Conservation (phyloP, 1,140 invertebrate genomes). For the Pygmarrhopalites habei region DNA sequence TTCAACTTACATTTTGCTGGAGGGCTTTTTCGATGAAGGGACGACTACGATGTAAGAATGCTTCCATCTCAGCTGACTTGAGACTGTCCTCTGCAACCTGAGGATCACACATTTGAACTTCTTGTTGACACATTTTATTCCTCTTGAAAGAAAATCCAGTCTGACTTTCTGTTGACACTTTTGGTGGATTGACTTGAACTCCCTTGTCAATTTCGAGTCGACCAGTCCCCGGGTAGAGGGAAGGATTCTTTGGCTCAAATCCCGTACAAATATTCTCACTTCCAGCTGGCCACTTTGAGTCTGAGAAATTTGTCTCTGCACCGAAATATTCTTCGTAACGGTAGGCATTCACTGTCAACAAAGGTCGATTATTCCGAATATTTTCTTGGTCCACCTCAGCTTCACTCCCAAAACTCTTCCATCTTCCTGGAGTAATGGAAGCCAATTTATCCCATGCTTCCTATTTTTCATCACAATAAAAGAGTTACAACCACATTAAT, state of each 20-base stretch:
- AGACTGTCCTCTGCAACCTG: constrained; percentile 18
- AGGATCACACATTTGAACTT: constrained; percentile 16
- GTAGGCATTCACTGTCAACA: constrained; percentile 11
- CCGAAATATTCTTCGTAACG: constrained; percentile 1
- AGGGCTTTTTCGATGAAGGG: constrained; percentile 10
- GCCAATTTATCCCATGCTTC: constrained; percentile 32
- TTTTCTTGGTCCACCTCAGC: constrained; percentile 26
- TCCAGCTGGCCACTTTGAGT: constrained; percentile 4
- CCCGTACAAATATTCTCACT: not conserved
- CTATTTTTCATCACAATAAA: too few relatives aligned
- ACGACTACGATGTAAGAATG: constrained; percentile 5
- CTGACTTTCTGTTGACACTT: constrained; percentile 17
- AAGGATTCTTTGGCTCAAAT: constrained; percentile 13
- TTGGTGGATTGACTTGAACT: constrained; percentile 28
- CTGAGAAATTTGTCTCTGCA: not conserved
- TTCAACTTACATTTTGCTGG: constrained; percentile 39
- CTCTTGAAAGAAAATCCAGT: constrained; percentile 35
- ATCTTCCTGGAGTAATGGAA: constrained; percentile 32
- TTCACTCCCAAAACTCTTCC: constrained; percentile 32
- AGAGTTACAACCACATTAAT: too few relatives aligned
- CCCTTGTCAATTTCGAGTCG: constrained; percentile 22
- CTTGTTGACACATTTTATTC: constrained; percentile 35
- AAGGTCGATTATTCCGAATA: constrained; percentile 22
- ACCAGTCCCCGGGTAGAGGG: constrained; percentile 12
- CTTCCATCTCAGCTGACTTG: constrained; percentile 6